Evolutionary conservation across 1,140 invertebrate genomes (phyloP).

Genomic region (Acyrthosiphon pisum): DNA sequence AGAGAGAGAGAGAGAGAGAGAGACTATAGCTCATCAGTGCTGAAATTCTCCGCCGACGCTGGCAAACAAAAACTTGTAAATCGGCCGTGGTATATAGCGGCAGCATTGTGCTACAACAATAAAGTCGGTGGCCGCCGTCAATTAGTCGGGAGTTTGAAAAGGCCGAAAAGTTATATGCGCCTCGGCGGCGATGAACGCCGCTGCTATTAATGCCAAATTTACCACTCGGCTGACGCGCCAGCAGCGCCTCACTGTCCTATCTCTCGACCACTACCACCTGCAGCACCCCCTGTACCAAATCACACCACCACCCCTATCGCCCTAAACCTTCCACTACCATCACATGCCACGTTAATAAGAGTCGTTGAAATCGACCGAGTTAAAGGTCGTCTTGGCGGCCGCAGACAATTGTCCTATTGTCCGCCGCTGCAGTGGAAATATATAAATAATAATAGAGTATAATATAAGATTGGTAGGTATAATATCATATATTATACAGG

Average conservation of each 20-base stretch:
- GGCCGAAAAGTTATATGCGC: conserved; percentile 28
- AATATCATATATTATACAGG: no score
- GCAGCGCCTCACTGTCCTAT: background rate
- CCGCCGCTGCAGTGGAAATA: background rate
- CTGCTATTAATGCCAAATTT: conserved; percentile 32
- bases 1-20: background rate
- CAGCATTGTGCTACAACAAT: conserved; percentile 26
- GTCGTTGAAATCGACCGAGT: conserved; percentile 7
- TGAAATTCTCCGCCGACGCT: background rate
- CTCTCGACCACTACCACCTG: background rate
- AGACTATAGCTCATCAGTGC: background rate
- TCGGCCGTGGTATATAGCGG: background rate
- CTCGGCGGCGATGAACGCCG: no score
- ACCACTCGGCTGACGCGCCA: background rate
- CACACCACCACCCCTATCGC: background rate
- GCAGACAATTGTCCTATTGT: background rate
- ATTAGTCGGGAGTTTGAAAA: conserved; percentile 44
- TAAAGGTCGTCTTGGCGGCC: background rate
- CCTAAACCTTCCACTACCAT: background rate
- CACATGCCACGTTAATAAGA: background rate
- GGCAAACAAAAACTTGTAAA: conserved; percentile 50
- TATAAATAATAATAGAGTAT: conserved; percentile 23
- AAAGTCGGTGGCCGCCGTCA: conserved; percentile 23
- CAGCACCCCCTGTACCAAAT: background rate
- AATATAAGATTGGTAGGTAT: background rate